Conservation (phyloP, 2,888 invertebrate genomes). For the Clanis bilineata region DNA sequence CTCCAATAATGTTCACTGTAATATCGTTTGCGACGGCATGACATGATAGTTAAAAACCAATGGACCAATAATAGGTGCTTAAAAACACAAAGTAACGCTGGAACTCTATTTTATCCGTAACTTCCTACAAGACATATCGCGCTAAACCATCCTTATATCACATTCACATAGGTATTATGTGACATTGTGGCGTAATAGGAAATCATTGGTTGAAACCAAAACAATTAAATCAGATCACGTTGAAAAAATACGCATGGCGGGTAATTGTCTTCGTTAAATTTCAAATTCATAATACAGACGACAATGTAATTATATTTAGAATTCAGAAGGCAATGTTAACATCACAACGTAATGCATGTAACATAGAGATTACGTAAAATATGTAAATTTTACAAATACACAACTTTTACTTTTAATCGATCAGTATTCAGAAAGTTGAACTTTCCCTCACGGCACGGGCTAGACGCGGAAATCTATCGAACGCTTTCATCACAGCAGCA, state of each 20-base stretch:
- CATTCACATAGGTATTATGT: too few species aligned
- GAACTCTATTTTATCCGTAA: too few species aligned
- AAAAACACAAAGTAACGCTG: too few species aligned
- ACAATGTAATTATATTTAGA: conserved; percentile 26
- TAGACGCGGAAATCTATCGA: conserved; percentile 14
- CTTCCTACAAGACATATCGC: too few species aligned
- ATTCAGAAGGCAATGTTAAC: conserved; percentile 32
- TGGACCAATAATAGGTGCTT: too few species aligned
- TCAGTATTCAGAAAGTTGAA: conserved; percentile 70
- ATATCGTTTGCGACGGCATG: too few species aligned
- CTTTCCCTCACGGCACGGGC: conserved; percentile 45
- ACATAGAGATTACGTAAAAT: conserved; percentile 54
- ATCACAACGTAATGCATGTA: conserved; percentile 36
- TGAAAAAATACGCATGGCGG: conserved; percentile 20
- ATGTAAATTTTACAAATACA: conserved; percentile 38
- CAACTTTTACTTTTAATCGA: conserved; percentile 73
- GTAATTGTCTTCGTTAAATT: conserved; percentile 5
- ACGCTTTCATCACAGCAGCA: conserved; percentile 6
- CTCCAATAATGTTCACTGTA: too few species aligned
- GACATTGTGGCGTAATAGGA: too few species aligned
- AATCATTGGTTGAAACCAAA: background rate
- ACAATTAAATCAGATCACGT: conserved; percentile 17
- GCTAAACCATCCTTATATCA: too few species aligned
- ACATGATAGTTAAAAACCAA: too few species aligned
- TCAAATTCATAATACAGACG: conserved; percentile 23